Evolutionary conservation across 2,113 vertebrate genomes (phyloP).

Genomic region (Athene noctua): DNA sequence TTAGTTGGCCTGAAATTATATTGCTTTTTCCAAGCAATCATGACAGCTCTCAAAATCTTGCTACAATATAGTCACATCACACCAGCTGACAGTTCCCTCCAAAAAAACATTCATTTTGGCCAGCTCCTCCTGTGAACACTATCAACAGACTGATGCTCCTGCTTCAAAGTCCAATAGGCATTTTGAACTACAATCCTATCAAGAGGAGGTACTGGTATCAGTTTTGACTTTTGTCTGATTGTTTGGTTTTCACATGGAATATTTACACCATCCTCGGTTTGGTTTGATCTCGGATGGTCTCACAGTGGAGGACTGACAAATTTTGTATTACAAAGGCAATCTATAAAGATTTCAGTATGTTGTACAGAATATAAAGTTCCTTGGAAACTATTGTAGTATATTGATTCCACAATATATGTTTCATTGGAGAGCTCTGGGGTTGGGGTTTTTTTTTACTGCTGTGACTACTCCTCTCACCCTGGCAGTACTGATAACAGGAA

Average conservation of each 20-base stretch:
- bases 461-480: background rate
- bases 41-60: conserved; percentile 59
- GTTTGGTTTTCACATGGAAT: background rate
- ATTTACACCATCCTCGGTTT: background rate
- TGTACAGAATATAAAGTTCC: background rate
- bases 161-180: background rate
- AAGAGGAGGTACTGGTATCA: background rate
- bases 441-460: background rate
- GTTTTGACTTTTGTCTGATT: background rate
- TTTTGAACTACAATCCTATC: background rate
- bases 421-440: background rate
- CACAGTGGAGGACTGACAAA: background rate
- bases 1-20: conserved; percentile 66
- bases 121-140: background rate
- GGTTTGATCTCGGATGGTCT: background rate
- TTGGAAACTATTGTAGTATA: background rate
- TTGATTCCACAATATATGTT: conserved; percentile 18
- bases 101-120: conserved; percentile 32
- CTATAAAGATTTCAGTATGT: background rate
- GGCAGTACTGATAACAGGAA: background rate
- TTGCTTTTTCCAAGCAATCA: conserved; percentile 64
- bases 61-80: conserved; percentile 57
- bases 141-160: background rate
- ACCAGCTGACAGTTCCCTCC: conserved; percentile 52
- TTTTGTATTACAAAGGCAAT: background rate